Percentiles rank a stretch among this genome's conserved stretches.
Evolutionary conservation across 2,797 vertebrate genomes (phyloP).

Genomic region (Dallia pectoralis): DNA sequence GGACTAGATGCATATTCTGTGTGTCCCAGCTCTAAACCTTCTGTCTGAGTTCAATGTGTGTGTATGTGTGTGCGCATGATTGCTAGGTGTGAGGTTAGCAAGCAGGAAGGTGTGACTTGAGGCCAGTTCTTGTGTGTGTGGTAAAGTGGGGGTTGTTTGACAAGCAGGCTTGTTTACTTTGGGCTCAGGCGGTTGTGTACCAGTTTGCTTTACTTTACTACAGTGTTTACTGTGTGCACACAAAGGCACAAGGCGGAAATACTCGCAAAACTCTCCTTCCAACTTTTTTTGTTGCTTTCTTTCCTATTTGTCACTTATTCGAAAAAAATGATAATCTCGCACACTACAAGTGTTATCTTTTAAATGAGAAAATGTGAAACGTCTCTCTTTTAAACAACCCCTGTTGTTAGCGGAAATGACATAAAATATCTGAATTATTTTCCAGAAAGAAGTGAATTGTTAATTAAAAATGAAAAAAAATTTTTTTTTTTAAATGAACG

Average conservation of each 20-base stretch:
- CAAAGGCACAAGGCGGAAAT: slow-evolving; percentile 5
- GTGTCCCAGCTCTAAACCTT: not conserved
- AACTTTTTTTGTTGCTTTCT: not conserved
- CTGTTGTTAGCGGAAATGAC: too few species aligned
- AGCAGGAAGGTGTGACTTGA: slow-evolving; percentile 13
- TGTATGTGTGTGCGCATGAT: not conserved
- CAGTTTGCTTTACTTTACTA: not conserved
- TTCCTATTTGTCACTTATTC: too few species aligned
- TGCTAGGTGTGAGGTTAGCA: not conserved
- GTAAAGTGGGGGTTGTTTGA: not conserved
- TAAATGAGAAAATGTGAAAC: too few species aligned
- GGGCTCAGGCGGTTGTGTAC: not conserved
- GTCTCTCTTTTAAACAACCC: too few species aligned
- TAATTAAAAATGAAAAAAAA: too few species aligned
- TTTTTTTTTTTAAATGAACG: too few species aligned
- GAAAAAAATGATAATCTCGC: too few species aligned
- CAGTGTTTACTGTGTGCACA: slow-evolving; percentile 2
- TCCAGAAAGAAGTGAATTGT: too few species aligned
- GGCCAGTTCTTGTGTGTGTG: slow-evolving; percentile 1
- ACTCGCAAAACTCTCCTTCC: slow-evolving; percentile 20
- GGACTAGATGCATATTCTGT: not conserved
- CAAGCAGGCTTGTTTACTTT: not conserved
- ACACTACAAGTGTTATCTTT: too few species aligned
- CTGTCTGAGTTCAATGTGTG: slow-evolving; percentile 1
- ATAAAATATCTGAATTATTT: too few species aligned